These are phyloP conservation scores for Marcusenius ussheri DNA, from an alignment of 2,113 vertebrate species.

Conservation along the genomic window DNA sequence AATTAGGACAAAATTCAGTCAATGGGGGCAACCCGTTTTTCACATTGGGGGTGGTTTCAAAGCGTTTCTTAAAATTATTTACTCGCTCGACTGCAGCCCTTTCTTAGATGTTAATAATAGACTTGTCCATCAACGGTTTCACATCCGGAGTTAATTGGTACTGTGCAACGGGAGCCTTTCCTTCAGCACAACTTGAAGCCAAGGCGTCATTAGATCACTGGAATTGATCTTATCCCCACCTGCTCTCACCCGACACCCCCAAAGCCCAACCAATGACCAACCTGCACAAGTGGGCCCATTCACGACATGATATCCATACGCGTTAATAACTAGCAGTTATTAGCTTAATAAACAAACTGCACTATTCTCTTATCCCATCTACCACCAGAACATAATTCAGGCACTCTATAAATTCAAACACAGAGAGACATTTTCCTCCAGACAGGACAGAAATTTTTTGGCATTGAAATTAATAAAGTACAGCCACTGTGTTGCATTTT, in stretches of 20 bases:
- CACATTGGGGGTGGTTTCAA: background rate
- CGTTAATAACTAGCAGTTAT: background rate
- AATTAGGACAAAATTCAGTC: conserved; percentile 4
- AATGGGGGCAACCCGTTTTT: conserved; percentile 1
- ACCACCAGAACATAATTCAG: background rate
- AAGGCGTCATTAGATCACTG: conserved; percentile 17
- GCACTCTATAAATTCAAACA: background rate
- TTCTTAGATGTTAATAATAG: conserved; percentile 17
- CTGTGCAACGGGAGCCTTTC: background rate
- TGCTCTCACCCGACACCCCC: background rate
- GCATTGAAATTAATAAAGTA: background rate
- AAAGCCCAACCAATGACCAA: background rate
- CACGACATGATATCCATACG: background rate
- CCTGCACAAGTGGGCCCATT: background rate
- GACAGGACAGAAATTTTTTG: background rate
- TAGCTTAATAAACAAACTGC: background rate
- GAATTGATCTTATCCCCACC: conserved; percentile 16
- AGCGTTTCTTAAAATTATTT: conserved; percentile 9
- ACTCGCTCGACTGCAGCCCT: background rate
- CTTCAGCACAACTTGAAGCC: background rate
- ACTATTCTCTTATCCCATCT: background rate
- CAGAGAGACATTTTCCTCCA: background rate
- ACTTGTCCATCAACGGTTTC: conserved; percentile 1
- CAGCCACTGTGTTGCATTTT: background rate
- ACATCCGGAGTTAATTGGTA: conserved; percentile 19